Percentiles rank a stretch among this genome's conserved stretches.
phyloP scores from a whole-genome alignment of 2,888 invertebrate genomes.

The Lochmaea capreae region DNA sequence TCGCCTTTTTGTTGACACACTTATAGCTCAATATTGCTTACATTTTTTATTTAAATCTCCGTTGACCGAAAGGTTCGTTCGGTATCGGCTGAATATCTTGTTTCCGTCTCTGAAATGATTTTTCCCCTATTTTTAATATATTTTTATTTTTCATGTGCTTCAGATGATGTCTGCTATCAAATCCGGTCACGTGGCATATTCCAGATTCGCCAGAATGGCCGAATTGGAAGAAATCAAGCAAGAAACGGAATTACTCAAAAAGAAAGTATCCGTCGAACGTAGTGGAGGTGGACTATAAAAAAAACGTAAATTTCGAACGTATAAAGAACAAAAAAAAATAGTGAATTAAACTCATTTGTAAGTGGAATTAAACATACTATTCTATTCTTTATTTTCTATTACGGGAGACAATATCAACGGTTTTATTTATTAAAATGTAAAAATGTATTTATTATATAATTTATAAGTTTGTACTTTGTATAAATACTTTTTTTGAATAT shows the following conservation, averaged over 20 bases:
- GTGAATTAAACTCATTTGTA: background rate
- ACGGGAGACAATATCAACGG: background rate
- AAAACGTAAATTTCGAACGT: background rate
- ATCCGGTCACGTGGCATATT: slow-evolving; percentile 94
- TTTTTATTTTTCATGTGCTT: slow-evolving; percentile 37
- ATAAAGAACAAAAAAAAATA: background rate
- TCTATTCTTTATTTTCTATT: background rate
- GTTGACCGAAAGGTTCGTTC: too few species aligned
- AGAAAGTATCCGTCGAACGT: slow-evolving; percentile 89
- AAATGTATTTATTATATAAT: background rate
- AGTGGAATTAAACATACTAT: background rate
- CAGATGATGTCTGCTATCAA: slow-evolving; percentile 99
- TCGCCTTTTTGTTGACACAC: too few species aligned
- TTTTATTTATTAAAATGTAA: background rate
- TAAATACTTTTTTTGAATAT: background rate
- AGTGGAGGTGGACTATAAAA: slow-evolving; percentile 94
- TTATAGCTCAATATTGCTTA: too few species aligned
- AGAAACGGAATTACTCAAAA: slow-evolving; percentile 79
- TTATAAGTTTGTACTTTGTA: background rate
- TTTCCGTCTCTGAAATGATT: too few species aligned
- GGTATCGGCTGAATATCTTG: too few species aligned
- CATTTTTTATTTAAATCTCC: too few species aligned
- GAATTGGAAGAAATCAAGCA: slow-evolving; percentile 90
- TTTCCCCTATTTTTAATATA: background rate
- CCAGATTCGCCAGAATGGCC: slow-evolving; percentile 94